These are phyloP conservation scores for Chlorospingus flavigularis DNA, from an alignment of 2,797 vertebrate species.

Conservation along the genomic window DNA sequence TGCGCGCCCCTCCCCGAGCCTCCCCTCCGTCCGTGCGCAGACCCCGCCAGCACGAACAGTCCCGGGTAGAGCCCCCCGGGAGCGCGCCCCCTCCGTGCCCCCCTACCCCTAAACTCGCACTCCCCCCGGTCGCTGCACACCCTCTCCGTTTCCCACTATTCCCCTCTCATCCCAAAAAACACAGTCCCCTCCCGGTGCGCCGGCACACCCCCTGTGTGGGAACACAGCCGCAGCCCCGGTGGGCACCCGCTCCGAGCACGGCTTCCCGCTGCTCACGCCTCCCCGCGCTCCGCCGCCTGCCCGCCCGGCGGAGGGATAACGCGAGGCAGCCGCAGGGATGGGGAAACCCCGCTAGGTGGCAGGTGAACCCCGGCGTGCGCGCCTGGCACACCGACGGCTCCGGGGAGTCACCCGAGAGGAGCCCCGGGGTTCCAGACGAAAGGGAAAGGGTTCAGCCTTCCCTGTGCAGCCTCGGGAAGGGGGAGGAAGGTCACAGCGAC, in stretches of 20 bases:
- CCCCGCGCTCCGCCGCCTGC: not conserved
- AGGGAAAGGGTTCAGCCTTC: not conserved
- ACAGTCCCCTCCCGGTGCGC: not conserved
- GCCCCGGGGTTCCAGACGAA: rapidly evolving
- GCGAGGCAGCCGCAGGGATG: not conserved
- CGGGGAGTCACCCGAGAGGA: not conserved
- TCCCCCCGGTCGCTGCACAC: rapidly evolving
- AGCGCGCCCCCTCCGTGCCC: not conserved
- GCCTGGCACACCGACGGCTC: rapidly evolving
- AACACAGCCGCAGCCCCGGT: rapidly evolving
- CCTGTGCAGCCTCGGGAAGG: not conserved
- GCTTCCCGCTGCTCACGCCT: not conserved
- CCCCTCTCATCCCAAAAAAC: not conserved
- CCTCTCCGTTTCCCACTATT: too few species aligned
- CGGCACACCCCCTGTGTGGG: rapidly evolving
- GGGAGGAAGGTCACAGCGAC: not conserved
- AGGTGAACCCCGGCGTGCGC: not conserved
- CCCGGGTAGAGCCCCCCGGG: not conserved
- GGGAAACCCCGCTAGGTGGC: not conserved
- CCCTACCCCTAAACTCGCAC: rapidly evolving
- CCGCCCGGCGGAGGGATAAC: rapidly evolving
- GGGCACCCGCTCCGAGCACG: rapidly evolving
- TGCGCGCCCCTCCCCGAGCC: too few species aligned
- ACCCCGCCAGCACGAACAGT: not conserved
- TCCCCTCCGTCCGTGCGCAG: not conserved